Evolutionary conservation across 2,113 vertebrate genomes (phyloP).

Genomic region (Panthera uncia): DNA sequence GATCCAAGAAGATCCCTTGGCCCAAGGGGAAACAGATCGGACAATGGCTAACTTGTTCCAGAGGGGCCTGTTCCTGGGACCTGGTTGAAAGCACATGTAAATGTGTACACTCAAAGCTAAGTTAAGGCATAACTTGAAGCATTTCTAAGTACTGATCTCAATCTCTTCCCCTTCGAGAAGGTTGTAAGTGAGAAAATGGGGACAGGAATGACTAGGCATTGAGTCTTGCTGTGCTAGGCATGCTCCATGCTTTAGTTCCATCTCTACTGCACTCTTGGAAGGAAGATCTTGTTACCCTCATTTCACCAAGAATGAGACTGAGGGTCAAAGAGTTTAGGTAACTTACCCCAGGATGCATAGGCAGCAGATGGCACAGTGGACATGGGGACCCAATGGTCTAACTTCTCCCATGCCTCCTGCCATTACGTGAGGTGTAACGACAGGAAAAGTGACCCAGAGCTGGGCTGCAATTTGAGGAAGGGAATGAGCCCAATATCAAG

Average conservation of each 20-base stretch:
- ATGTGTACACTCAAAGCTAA: background rate
- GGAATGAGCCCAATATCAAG: background rate
- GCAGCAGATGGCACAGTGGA: background rate
- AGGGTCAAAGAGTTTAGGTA: background rate
- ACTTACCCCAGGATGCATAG: background rate
- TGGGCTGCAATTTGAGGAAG: background rate
- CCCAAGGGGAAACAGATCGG: background rate
- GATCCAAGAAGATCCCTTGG: background rate
- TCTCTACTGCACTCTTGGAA: background rate
- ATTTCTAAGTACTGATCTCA: background rate
- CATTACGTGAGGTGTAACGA: accelerated
- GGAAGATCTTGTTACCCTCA: background rate
- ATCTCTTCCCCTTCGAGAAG: background rate
- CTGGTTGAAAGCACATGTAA: background rate
- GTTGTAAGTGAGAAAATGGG: background rate
- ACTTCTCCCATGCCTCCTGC: background rate
- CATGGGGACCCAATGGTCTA: background rate
- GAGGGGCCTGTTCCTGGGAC: background rate
- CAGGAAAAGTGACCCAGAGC: background rate
- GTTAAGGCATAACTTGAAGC: background rate
- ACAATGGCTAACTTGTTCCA: background rate
- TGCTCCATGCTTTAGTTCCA: background rate
- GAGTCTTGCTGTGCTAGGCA: background rate
- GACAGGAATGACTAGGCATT: background rate
- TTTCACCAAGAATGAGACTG: background rate